Conservation (phyloP, 2,888 invertebrate genomes). For the Zygogramma bicolorata region DNA sequence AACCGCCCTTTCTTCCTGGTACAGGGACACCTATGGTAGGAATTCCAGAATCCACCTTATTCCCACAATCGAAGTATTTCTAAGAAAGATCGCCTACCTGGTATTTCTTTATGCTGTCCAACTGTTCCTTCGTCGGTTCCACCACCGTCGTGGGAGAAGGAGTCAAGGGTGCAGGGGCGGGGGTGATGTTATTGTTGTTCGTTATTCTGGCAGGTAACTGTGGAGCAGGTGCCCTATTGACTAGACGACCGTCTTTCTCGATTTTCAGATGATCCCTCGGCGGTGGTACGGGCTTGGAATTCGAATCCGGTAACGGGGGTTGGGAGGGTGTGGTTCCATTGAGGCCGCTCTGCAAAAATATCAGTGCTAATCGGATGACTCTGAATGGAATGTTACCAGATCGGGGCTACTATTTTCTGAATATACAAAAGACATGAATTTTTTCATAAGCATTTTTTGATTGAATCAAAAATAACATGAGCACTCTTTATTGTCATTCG, state of each 20-base stretch:
- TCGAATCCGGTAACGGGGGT: constrained; percentile 63
- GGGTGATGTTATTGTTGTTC: constrained; percentile 66
- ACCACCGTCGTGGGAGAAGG: constrained; percentile 65
- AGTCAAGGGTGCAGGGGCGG: constrained; percentile 39
- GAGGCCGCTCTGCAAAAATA: constrained; percentile 57
- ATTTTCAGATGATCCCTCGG: constrained; percentile 76
- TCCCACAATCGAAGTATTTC: background rate
- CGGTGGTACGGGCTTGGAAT: constrained; percentile 70
- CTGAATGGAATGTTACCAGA: background rate
- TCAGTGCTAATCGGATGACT: background rate
- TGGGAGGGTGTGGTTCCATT: constrained; percentile 57
- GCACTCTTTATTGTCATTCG: too few species aligned
- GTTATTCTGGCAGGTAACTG: constrained; percentile 75
- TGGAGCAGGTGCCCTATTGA: constrained; percentile 77
- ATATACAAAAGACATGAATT: too few species aligned
- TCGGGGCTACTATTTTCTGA: too few species aligned
- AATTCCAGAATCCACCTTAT: background rate
- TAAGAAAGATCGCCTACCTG: constrained; percentile 76
- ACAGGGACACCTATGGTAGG: background rate
- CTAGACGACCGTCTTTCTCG: constrained; percentile 73
- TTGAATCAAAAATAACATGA: too few species aligned
- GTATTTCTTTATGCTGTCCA: constrained; percentile 92
- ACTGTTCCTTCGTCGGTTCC: constrained; percentile 85
- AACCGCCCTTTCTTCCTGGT: too few species aligned
- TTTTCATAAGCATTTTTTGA: too few species aligned